These are phyloP conservation scores for Beris morrisii DNA, from an alignment of 2,888 invertebrate genomes.

Conservation along the genomic window DNA sequence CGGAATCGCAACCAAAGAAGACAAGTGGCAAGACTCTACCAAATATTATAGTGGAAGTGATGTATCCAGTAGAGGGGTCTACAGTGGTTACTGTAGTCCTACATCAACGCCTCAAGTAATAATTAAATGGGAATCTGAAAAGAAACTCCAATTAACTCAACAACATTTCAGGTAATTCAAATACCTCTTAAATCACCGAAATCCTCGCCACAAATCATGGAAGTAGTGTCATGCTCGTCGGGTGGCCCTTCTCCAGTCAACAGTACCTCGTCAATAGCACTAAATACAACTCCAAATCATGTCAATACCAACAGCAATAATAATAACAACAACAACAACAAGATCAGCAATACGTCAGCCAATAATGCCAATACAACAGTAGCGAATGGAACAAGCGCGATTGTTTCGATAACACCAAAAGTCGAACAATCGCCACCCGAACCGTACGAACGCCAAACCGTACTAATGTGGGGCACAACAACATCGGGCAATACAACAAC, in stretches of 20 bases:
- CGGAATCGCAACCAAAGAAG: conserved; percentile 58
- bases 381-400: conserved; percentile 41
- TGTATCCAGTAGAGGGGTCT: conserved; percentile 47
- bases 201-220: conserved; percentile 56
- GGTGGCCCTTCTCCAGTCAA: conserved; percentile 54
- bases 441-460: conserved; percentile 74
- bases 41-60: conserved; percentile 62
- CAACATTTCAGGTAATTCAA: conserved; percentile 40
- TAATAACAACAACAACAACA: conserved; percentile 27
- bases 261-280: conserved; percentile 38
- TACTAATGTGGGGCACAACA: conserved; percentile 85
- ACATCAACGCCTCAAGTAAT: conserved; percentile 54
- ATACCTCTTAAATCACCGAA: conserved; percentile 56
- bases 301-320: conserved; percentile 31
- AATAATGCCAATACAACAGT: conserved; percentile 41
- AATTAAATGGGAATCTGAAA: conserved; percentile 4
- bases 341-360: conserved; percentile 32
- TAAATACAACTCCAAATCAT: conserved; percentile 37
- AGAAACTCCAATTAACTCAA: background rate
- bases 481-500: conserved; percentile 40
- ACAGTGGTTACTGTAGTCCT: conserved; percentile 55
- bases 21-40: conserved; percentile 56
- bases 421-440: conserved; percentile 52
- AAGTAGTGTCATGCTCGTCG: conserved; percentile 56
- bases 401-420: conserved; percentile 50